Percentiles rank a stretch among this genome's conserved stretches.
These are phyloP conservation scores for Platycheirus rosarum DNA, from an alignment of 2,888 invertebrate genomes.

Conservation along the genomic window DNA sequence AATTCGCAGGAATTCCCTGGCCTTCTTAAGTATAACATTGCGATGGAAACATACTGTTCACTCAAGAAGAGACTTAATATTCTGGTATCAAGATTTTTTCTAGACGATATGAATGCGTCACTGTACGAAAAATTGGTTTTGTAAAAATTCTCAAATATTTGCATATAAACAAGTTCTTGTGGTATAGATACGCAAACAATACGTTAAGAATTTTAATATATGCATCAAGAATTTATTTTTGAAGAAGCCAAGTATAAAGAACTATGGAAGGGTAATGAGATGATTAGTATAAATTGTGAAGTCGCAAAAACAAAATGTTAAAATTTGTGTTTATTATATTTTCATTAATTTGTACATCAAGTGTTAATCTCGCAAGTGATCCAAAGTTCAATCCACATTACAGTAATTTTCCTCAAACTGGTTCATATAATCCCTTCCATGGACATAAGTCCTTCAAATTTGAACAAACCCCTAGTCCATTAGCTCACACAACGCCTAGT, in stretches of 20 bases:
- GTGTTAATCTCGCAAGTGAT: background rate
- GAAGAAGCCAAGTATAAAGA: no score
- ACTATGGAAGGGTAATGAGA: background rate
- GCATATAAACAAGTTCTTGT: slow-evolving; percentile 14
- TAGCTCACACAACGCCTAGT: no score
- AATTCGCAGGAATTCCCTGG: no score
- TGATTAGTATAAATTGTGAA: slow-evolving; percentile 4
- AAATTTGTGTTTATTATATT: background rate
- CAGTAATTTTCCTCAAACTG: background rate
- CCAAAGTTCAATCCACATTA: background rate
- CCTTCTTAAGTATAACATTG: no score
- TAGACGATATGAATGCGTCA: background rate
- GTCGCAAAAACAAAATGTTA: background rate
- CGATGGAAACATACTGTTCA: no score
- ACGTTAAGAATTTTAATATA: no score
- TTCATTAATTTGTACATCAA: background rate
- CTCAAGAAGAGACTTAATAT: no score
- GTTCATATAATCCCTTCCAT: background rate
- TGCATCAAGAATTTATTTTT: no score
- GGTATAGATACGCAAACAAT: no score
- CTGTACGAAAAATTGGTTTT: background rate
- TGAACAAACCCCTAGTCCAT: background rate
- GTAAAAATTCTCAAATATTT: background rate
- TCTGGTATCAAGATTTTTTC: background rate
- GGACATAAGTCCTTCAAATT: background rate